Evolutionary conservation across 2,888 invertebrate genomes (phyloP).

Genomic region (Halocaridina rubra): DNA sequence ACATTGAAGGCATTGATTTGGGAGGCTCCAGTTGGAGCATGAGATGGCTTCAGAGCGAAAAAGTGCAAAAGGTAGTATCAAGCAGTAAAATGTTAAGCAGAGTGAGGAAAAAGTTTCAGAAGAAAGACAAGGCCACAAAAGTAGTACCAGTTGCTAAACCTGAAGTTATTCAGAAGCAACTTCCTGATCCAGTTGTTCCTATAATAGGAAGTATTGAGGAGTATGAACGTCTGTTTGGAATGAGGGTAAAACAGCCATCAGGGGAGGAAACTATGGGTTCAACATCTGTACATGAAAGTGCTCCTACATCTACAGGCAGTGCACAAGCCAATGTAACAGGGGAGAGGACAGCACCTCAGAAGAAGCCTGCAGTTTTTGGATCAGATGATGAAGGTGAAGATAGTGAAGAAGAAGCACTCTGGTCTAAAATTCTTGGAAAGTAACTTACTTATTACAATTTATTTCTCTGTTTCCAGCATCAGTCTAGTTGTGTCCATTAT

Average conservation of each 20-base stretch:
- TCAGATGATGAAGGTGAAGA: constrained; percentile 59
- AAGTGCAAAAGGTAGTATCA: constrained; percentile 66
- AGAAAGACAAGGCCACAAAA: constrained; percentile 51
- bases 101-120: constrained; percentile 64
- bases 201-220: constrained; percentile 66
- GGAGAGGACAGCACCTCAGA: background rate
- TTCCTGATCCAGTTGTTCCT: constrained; percentile 53
- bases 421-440: constrained; percentile 60
- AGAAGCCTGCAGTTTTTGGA: constrained; percentile 11
- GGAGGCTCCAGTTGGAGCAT: constrained; percentile 65
- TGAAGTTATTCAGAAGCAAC: constrained; percentile 11
- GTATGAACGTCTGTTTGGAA: constrained; percentile 65
- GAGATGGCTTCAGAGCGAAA: constrained; percentile 66
- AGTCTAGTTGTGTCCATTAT: no score
- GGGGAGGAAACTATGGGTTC: no score
- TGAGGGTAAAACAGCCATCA: constrained; percentile 50
- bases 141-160: constrained; percentile 45
- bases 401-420: constrained; percentile 62
- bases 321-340: background rate
- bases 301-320: background rate
- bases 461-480: no score
- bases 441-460: no score
- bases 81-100: constrained; percentile 65
- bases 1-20: constrained; percentile 30
- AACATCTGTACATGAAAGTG: no score